Evolutionary conservation across 64 coral and sea anemone genomes (phyloP), one percentile per base, ranked within the genome.

Genomic region (Astreopora myriophthalma): DNA sequence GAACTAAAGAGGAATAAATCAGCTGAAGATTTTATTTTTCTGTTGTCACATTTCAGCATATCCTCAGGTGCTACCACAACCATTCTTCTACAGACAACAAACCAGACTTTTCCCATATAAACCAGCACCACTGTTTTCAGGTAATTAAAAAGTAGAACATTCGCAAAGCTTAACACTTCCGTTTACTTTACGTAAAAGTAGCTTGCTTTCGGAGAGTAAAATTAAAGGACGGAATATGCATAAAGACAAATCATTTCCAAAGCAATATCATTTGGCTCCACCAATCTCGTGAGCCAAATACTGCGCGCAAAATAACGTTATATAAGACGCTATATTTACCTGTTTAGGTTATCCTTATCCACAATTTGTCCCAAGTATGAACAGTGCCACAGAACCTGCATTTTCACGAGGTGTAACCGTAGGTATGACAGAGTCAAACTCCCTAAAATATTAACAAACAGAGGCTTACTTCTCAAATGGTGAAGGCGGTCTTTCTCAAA

Each of bases 361-460:
- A 2, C 51, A 55, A 55, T 14, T 55, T 16, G 51, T 55, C 51
- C 51, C 51, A 19, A 65, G 10, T 14, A 7, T 39, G 49, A 60
- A 39, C 22, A 24, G 19, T 26, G 79, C 51, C 0, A 64, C 55
- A 9, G 31, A 36, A 25, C 11, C 52, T 64, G 58, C 52, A 36
- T 34, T 83, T 16, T 33, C 52, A 36, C 79, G 79, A 1, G n/a
- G 8, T 22, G 2, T 83, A 8, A 14, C 19, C 65, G 2, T 13
- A 65, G 79, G 79, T 83, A 63, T 63, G 79, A 19, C n/a, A n/a
- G n/a, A n/a, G n/a, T n/a, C n/a, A n/a, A n/a, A 49, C 46, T 10
- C 46, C 14, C 14, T 9, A 70, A 70, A 33, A 70, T 9, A 16
- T 17, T 27, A 66, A 8, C 62, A 26, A 24, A 5, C 5, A 5